A percentile compares a stretch with the other conserved stretches of the same genome.
Conservation (phyloP, 2,888 invertebrate genomes). For the Metacarcinus magister region DNA sequence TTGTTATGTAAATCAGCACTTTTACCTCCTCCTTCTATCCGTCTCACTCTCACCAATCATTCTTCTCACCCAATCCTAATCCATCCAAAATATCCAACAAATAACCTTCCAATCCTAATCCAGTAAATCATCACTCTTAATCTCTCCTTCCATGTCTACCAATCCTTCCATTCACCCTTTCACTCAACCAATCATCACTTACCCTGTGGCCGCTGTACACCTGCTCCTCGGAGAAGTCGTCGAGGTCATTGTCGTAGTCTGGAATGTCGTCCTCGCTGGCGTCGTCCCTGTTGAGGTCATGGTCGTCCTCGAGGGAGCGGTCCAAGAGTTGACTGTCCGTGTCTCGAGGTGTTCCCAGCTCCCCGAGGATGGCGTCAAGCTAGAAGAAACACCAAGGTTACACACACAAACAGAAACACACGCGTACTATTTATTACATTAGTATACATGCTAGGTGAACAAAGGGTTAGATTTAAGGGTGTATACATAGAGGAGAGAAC, state of each 20-base stretch:
- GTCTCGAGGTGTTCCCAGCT: constrained; percentile 76
- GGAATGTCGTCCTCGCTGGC: constrained; percentile 49
- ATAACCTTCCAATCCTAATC: no score
- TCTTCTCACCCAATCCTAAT: no score
- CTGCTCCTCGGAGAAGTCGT: constrained; percentile 69
- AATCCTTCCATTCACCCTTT: neutral
- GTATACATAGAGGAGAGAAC: neutral
- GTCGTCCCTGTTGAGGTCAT: constrained; percentile 63
- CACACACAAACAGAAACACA: neutral
- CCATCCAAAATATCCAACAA: no score
- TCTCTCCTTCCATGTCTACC: no score
- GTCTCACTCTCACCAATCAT: no score
- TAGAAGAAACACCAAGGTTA: neutral
- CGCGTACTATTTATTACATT: neutral
- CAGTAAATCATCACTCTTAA: no score
- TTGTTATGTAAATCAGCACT: neutral
- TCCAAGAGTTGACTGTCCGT: constrained; percentile 66
- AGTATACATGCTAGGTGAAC: neutral
- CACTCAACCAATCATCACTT: neutral
- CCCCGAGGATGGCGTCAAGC: constrained; percentile 81
- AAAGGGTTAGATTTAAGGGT: neutral
- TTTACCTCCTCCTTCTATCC: no score
- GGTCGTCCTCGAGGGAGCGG: constrained; percentile 65
- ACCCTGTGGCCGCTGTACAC: constrained; percentile 72
- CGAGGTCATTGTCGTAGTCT: constrained; percentile 53